phyloP scores from a whole-genome alignment of 2,113 vertebrate genomes.

The Hyperoodon ampullatus region DNA sequence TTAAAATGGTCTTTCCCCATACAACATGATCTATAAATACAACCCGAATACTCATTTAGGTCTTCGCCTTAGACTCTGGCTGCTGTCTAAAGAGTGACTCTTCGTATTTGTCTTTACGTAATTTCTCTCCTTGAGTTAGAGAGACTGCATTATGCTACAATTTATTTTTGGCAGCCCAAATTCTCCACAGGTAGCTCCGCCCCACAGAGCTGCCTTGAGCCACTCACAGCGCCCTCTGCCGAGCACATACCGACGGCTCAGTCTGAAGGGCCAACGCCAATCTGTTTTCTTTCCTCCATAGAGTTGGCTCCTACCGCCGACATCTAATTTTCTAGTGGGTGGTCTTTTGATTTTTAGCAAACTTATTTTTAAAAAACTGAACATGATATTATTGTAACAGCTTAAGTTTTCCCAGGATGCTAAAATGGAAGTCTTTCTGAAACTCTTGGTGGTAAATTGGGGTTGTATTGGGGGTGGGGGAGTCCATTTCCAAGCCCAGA shows the following conservation, averaged over 20 bases:
- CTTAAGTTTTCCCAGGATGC: background rate
- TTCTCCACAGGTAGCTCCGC: background rate
- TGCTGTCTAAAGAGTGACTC: background rate
- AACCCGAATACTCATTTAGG: background rate
- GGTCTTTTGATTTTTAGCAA: background rate
- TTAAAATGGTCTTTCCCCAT: background rate
- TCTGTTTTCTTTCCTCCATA: background rate
- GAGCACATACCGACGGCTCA: background rate
- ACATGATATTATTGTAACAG: background rate
- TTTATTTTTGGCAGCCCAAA: background rate
- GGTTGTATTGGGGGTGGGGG: accelerated
- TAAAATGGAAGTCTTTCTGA: constrained; percentile 39
- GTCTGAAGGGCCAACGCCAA: background rate
- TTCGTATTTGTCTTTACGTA: background rate
- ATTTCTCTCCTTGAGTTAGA: background rate
- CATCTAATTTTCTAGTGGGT: background rate
- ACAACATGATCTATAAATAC: background rate
- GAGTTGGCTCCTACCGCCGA: background rate
- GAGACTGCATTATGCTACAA: background rate
- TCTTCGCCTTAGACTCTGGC: background rate
- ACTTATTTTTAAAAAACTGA: background rate
- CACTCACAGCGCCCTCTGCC: background rate
- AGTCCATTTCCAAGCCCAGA: background rate
- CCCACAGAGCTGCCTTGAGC: background rate
- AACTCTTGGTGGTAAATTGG: background rate